These are phyloP conservation scores for Parelbella ahira DNA, from an alignment of 2,888 invertebrate species.

Conservation along the genomic window DNA sequence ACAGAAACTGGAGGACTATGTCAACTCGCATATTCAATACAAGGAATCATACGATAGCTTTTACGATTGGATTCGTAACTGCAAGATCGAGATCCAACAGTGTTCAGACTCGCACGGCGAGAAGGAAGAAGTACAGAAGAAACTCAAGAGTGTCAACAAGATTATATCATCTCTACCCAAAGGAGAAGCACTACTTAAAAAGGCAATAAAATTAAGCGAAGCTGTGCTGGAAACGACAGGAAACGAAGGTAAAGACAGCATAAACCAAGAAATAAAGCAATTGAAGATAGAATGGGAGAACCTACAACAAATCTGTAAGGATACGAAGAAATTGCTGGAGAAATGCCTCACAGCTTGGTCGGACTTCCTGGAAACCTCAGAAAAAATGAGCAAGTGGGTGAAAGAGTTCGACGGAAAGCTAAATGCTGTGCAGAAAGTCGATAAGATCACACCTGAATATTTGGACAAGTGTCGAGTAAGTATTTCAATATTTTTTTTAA, in stretches of 20 bases:
- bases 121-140: conserved; percentile 87
- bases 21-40: conserved; percentile 92
- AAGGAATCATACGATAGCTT: conserved; percentile 90
- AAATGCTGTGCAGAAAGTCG: conserved; percentile 83
- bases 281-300: conserved; percentile 91
- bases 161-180: conserved; percentile 85
- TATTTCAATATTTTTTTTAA: conserved; percentile 28
- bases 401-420: conserved; percentile 84
- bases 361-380: conserved; percentile 86
- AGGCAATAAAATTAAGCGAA: conserved; percentile 86
- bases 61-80: conserved; percentile 91
- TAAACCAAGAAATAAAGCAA: conserved; percentile 90
- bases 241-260: conserved; percentile 89
- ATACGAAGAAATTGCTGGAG: conserved; percentile 86
- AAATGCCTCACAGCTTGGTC: conserved; percentile 91
- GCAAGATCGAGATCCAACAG: conserved; percentile 90
- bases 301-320: conserved; percentile 86
- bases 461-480: conserved; percentile 87
- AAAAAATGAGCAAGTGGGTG: conserved; percentile 88
- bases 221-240: conserved; percentile 88
- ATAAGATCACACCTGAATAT: conserved; percentile 89
- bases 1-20: conserved; percentile 88
- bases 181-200: conserved; percentile 86
- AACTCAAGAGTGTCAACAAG: conserved; percentile 86
- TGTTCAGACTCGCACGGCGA: conserved; percentile 94